A percentile compares a stretch with the other conserved stretches of the same genome.
These are phyloP conservation scores for Aphis craccivora DNA, from an alignment of 1,140 invertebrate species.

Conservation along the genomic window DNA sequence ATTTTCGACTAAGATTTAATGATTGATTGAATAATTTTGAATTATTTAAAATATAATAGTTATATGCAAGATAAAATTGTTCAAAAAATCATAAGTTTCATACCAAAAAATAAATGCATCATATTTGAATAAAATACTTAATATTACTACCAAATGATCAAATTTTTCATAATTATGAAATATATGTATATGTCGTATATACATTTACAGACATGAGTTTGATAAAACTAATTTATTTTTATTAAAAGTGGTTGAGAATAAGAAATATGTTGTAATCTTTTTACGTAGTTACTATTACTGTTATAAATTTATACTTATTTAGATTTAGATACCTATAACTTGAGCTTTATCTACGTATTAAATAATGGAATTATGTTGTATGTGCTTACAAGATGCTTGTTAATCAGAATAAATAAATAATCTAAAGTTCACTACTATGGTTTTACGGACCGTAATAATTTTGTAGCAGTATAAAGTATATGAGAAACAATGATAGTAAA, in stretches of 20 bases:
- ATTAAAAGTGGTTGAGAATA: background rate
- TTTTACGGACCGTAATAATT: background rate
- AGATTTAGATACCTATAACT: background rate
- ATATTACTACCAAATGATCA: no score
- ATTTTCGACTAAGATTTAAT: no score
- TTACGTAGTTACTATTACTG: background rate
- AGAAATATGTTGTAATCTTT: background rate
- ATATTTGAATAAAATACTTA: no score
- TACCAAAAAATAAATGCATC: no score
- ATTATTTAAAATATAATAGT: no score
- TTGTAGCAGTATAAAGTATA: background rate
- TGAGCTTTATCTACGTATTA: background rate
- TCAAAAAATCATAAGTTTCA: no score
- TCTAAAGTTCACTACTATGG: background rate
- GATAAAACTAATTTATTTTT: no score
- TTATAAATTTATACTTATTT: background rate
- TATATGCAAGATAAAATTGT: background rate
- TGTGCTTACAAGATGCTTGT: background rate
- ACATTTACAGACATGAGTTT: no score
- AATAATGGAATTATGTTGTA: background rate
- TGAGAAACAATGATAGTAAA: background rate
- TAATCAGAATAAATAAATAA: slow-evolving; percentile 11
- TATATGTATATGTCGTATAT: no score
- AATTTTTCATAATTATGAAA: no score
- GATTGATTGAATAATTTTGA: no score